Conservation (phyloP, 2,113 vertebrate genomes). For the Cryptoleucopteryx plumbea region DNA sequence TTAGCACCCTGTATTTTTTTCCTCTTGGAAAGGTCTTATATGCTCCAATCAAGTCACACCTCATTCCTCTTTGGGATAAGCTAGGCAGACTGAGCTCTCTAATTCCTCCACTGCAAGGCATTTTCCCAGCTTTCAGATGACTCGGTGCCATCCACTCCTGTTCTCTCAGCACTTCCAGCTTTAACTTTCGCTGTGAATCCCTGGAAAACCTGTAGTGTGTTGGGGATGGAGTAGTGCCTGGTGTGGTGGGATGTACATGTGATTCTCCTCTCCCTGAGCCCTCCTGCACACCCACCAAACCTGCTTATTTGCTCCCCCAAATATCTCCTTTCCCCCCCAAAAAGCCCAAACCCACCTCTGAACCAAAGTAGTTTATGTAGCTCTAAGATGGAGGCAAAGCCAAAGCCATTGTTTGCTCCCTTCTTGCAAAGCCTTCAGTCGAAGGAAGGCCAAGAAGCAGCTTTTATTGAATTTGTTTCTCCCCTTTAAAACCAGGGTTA, state of each 20-base stretch:
- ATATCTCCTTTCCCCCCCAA: rapidly evolving
- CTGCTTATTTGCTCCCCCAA: background rate
- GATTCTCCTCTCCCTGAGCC: rapidly evolving
- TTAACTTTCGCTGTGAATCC: background rate
- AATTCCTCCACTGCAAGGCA: background rate
- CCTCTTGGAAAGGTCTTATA: background rate
- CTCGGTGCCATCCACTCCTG: background rate
- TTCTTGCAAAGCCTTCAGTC: background rate
- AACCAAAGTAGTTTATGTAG: background rate
- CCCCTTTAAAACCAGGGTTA: background rate
- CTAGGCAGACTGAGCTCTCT: rapidly evolving
- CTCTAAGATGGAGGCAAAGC: background rate
- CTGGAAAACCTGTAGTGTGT: background rate
- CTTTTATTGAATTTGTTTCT: background rate
- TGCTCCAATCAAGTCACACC: too few relatives aligned
- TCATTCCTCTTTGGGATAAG: background rate
- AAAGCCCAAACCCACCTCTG: background rate
- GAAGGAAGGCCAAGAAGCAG: background rate
- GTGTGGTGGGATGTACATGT: rapidly evolving
- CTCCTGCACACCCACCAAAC: background rate
- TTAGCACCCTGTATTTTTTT: background rate
- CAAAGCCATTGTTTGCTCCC: rapidly evolving
- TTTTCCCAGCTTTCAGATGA: background rate
- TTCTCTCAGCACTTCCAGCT: background rate
- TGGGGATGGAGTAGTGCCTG: background rate